phyloP scores from a whole-genome alignment of 2,113 vertebrate genomes.

The Hipposideros armiger region DNA sequence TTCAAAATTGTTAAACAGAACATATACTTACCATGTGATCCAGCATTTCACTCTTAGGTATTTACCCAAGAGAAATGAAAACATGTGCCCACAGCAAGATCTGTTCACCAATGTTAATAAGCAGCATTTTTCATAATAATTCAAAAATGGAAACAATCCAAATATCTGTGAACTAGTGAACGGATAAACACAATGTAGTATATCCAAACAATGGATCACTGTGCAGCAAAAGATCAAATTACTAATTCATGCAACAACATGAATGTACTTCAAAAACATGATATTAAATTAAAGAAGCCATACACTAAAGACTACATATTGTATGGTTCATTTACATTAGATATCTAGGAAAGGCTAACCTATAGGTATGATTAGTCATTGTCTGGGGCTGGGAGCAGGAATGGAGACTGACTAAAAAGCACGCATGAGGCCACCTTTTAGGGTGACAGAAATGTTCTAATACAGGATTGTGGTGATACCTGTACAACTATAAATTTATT shows the following conservation, averaged over 20 bases:
- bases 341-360: neutral
- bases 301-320: neutral
- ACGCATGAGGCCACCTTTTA: neutral
- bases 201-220: neutral
- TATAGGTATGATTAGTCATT: neutral
- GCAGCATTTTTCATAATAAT: neutral
- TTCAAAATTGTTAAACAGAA: conserved; percentile 28
- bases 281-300: neutral
- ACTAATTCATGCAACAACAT: neutral
- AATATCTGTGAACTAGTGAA: neutral
- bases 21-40: neutral
- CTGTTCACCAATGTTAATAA: neutral
- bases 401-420: neutral
- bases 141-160: neutral
- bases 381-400: accelerated
- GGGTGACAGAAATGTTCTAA: neutral
- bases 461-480: neutral
- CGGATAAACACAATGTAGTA: neutral
- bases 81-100: neutral
- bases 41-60: neutral
- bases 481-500: neutral
- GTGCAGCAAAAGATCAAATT: neutral
- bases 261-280: neutral
- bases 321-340: neutral
- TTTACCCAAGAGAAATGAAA: conserved; percentile 25